Percentiles rank a stretch among this genome's conserved stretches.
Conservation (phyloP, 2,113 vertebrate species). For the Mesocricetus auratus region DNA sequence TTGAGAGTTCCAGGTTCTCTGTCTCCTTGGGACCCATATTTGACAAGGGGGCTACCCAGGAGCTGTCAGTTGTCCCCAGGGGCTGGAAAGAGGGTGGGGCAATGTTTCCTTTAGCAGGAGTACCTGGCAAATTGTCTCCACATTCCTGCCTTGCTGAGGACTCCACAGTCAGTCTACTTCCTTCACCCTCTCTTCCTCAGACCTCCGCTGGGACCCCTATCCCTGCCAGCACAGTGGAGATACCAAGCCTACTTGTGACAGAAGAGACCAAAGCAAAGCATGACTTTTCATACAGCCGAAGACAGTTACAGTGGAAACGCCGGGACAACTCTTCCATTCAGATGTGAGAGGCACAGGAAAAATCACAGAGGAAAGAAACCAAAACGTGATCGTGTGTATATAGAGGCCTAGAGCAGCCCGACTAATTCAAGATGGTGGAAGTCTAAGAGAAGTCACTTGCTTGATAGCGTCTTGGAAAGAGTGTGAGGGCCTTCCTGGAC, state of each 20-base stretch:
- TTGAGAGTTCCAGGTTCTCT: background rate
- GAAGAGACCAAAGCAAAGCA: background rate
- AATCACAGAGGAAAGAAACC: background rate
- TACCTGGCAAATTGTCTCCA: background rate
- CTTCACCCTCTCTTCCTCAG: background rate
- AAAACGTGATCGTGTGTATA: background rate
- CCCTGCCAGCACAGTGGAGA: background rate
- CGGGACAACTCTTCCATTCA: background rate
- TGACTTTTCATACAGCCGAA: background rate
- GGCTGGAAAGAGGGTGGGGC: background rate
- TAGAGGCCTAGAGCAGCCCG: background rate
- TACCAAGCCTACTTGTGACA: background rate
- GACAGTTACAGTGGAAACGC: background rate
- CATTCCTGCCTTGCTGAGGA: background rate
- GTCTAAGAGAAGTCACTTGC: background rate
- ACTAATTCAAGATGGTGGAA: background rate
- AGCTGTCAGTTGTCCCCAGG: background rate
- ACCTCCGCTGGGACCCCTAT: background rate
- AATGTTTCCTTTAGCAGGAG: background rate
- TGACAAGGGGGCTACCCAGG: background rate
- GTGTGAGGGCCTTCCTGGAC: background rate
- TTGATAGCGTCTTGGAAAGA: background rate
- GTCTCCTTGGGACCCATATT: background rate
- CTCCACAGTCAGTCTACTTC: background rate
- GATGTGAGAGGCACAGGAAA: background rate